These are phyloP conservation scores for Petrocephalus schoutedeni DNA, from an alignment of 2,797 vertebrate species.

Conservation along the genomic window DNA sequence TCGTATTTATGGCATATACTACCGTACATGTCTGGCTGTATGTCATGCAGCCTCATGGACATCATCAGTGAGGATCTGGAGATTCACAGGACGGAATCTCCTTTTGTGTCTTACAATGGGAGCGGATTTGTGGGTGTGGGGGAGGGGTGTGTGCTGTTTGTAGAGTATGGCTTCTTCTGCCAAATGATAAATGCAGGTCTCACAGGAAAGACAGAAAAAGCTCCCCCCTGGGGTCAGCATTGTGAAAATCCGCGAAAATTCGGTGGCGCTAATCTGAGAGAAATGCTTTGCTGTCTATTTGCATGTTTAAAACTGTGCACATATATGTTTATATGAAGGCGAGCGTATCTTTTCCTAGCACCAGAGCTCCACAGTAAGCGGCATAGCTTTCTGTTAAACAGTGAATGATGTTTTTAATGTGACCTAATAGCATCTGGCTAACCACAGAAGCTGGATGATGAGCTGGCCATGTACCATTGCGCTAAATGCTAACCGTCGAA, in stretches of 20 bases:
- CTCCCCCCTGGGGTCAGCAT: not conserved
- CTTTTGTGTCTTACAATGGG: not conserved
- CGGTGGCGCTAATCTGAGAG: not conserved
- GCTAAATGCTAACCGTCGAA: not conserved
- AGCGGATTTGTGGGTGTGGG: not conserved
- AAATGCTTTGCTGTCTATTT: not conserved
- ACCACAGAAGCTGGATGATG: not conserved
- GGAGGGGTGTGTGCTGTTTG: not conserved
- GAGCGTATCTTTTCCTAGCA: not conserved
- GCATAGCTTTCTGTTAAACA: not conserved
- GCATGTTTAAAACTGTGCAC: not conserved
- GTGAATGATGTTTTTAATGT: not conserved
- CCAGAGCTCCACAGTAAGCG: not conserved
- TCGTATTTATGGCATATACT: not conserved
- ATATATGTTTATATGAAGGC: not conserved
- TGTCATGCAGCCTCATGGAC: not conserved
- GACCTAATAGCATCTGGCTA: not conserved
- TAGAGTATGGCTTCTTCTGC: not conserved
- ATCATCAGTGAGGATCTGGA: not conserved
- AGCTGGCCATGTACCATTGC: not conserved
- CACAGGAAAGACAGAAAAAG: constrained; percentile 7
- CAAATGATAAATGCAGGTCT: not conserved
- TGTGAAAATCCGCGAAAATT: not conserved
- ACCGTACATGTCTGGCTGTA: not conserved
- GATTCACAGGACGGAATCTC: not conserved